phyloP scores from a whole-genome alignment of 2,888 invertebrate genomes.

The Poecilobothrus nobilitatus region DNA sequence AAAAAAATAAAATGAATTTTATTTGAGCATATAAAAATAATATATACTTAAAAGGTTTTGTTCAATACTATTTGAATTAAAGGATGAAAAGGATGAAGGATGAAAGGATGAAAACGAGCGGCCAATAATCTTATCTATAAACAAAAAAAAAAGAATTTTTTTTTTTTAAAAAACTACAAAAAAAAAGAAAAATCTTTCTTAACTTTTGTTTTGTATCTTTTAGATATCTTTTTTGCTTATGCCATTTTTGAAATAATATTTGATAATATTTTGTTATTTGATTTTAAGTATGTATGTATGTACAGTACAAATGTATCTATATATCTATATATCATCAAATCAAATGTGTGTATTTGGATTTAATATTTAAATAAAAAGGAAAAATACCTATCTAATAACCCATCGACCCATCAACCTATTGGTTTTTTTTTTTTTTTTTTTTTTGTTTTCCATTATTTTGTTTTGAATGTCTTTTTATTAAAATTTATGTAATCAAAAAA shows the following conservation, averaged over 20 bases:
- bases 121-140: background rate
- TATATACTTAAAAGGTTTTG: too few species aligned
- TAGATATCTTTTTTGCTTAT: background rate
- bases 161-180: background rate
- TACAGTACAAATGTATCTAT: too few species aligned
- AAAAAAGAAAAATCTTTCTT: background rate
- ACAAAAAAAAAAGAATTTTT: background rate
- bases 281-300: too few species aligned
- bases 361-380: too few species aligned
- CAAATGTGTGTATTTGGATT: too few species aligned
- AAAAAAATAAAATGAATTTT: too few species aligned
- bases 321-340: too few species aligned
- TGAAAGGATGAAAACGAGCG: background rate
- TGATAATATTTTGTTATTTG: background rate
- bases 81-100: too few species aligned
- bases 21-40: too few species aligned
- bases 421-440: background rate
- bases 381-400: constrained; percentile 2
- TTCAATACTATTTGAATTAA: too few species aligned
- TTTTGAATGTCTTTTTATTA: background rate
- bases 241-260: background rate
- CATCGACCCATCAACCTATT: constrained; percentile 1
- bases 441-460: background rate
- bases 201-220: background rate
- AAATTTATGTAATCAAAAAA: constrained; percentile 1